Evolutionary conservation across 2,888 invertebrate species (phyloP).

Genomic region (Epistrophe eligans): DNA sequence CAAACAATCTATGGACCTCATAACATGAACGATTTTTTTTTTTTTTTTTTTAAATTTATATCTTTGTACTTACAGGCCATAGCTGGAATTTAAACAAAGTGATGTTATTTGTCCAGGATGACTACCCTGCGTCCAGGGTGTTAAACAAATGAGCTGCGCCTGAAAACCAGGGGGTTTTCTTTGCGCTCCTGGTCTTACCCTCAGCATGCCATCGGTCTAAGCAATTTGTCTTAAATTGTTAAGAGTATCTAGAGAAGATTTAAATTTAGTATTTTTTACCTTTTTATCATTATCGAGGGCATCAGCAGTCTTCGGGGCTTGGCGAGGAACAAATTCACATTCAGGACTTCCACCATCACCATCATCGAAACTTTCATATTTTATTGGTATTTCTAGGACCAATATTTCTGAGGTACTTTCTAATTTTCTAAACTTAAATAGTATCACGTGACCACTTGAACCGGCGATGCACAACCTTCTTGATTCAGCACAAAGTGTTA

Average conservation of each 20-base stretch:
- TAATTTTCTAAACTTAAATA: slow-evolving; percentile 97
- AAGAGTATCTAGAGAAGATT: slow-evolving; percentile 22
- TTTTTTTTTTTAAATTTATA: slow-evolving; percentile 15
- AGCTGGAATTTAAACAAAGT: slow-evolving; percentile 97
- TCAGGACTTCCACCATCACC: slow-evolving; percentile 91
- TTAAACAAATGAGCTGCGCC: slow-evolving; percentile 96
- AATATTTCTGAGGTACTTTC: slow-evolving; percentile 93
- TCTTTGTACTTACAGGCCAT: slow-evolving; percentile 93
- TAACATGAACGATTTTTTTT: slow-evolving; percentile 52
- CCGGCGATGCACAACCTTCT: slow-evolving; percentile 94
- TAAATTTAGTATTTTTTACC: slow-evolving; percentile 79
- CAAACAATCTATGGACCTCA: slow-evolving; percentile 72
- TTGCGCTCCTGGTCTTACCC: slow-evolving; percentile 90
- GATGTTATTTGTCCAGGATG: slow-evolving; percentile 94
- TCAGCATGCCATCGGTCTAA: slow-evolving; percentile 85
- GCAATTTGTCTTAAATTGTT: slow-evolving; percentile 48
- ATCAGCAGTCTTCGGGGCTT: slow-evolving; percentile 83
- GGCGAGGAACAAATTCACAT: slow-evolving; percentile 88
- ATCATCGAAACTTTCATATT: slow-evolving; percentile 92
- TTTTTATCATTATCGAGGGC: slow-evolving; percentile 84
- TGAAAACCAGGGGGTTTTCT: slow-evolving; percentile 98
- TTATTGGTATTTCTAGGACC: slow-evolving; percentile 93
- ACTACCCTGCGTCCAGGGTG: slow-evolving; percentile 91
- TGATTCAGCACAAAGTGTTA: slow-evolving; percentile 97
- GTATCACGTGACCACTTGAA: slow-evolving; percentile 95